phyloP scores from a whole-genome alignment of 1,140 invertebrate genomes.

The Drosophila nasuta region DNA sequence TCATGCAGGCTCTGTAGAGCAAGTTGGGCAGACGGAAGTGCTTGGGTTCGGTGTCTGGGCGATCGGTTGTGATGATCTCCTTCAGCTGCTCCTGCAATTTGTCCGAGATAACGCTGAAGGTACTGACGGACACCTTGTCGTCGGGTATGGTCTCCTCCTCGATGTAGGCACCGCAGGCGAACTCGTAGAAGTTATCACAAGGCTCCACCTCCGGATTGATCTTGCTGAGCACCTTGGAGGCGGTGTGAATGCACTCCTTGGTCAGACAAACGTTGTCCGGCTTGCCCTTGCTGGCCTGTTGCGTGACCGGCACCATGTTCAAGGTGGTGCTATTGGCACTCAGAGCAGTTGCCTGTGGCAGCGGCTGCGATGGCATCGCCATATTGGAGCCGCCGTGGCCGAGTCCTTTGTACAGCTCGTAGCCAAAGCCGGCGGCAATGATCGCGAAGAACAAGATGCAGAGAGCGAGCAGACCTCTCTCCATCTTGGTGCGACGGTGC shows the following conservation, averaged over 20 bases:
- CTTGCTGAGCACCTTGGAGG: constrained; percentile 89
- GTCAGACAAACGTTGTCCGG: constrained; percentile 86
- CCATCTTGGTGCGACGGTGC: constrained; percentile 91
- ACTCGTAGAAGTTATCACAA: constrained; percentile 95
- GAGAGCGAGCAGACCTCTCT: constrained; percentile 90
- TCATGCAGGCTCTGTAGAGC: constrained; percentile 94
- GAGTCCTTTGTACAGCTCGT: constrained; percentile 86
- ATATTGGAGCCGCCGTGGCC: constrained; percentile 1
- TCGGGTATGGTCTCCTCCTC: constrained; percentile 91
- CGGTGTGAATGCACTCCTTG: constrained; percentile 90
- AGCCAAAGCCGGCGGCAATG: constrained; percentile 88
- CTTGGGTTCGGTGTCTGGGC: constrained; percentile 88
- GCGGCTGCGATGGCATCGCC: not conserved
- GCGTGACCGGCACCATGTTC: constrained; percentile 53
- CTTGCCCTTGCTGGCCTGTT: constrained; percentile 42
- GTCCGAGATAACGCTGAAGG: constrained; percentile 92
- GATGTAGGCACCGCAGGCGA: constrained; percentile 92
- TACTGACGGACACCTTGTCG: constrained; percentile 92
- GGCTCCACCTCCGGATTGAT: constrained; percentile 92
- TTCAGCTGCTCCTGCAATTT: constrained; percentile 92
- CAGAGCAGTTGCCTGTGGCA: constrained; percentile 66
- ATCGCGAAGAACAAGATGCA: constrained; percentile 88
- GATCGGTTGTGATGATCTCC: constrained; percentile 90
- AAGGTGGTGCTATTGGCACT: constrained; percentile 53
- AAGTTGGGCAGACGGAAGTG: constrained; percentile 91